Conservation (phyloP, 2,888 invertebrate genomes). For the Eucera pruinosa region DNA sequence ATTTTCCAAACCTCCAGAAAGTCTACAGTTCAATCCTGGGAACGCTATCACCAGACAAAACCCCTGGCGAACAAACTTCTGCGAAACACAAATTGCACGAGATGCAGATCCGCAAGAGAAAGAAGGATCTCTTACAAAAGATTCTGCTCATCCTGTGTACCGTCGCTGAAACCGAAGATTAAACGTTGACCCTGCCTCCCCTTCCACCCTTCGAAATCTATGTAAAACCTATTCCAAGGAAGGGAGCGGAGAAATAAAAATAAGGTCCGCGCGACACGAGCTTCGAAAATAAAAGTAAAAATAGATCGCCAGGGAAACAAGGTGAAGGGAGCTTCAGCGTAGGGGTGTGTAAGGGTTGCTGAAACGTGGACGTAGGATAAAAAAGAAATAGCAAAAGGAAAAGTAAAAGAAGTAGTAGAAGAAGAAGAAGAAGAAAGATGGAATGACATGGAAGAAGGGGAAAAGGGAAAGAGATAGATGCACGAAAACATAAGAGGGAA, state of each 20-base stretch:
- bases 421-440: not conserved
- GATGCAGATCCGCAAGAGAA: too few species aligned
- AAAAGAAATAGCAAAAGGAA: too few species aligned
- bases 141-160: not conserved
- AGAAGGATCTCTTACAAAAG: too few species aligned
- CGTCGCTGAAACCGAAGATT: not conserved
- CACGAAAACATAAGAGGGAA: too few species aligned
- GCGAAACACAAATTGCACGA: too few species aligned
- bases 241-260: constrained; percentile 8
- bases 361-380: not conserved
- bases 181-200: not conserved
- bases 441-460: not conserved
- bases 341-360: constrained; percentile 6
- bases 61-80: not conserved
- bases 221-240: not conserved
- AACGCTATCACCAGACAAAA: not conserved
- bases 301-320: constrained; percentile 15
- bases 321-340: not conserved
- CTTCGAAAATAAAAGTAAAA: constrained; percentile 38
- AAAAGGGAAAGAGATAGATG: constrained; percentile 15
- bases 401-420: too few species aligned
- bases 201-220: not conserved
- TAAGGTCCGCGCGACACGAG: constrained; percentile 27
- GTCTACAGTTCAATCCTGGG: not conserved
- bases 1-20: not conserved